Evolutionary conservation across 2,113 vertebrate genomes (phyloP), one percentile per base, ranked within the genome.

Genomic region (Hystrix brachyura): DNA sequence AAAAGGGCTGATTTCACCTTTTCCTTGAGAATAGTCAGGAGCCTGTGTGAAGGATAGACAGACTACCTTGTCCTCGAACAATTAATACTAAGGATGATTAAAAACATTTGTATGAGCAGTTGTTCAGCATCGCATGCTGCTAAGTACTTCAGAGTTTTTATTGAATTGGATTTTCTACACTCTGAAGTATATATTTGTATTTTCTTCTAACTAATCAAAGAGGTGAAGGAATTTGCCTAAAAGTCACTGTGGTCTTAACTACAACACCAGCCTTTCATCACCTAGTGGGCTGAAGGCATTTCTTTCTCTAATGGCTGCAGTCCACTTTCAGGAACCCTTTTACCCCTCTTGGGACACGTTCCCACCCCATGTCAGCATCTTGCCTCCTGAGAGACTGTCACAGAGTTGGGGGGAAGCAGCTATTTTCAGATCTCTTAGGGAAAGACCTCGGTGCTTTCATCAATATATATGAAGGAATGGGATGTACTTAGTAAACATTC

Each of bases 361-460:
- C 32, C 10, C 7, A 53, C 1, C 60, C n/a, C 15, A 15, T 65
- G 60, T 62, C 57, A 85, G 88, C 53, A 64, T 88, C 38, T 71
- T 90, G 62, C 71, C n/a, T 96, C 25, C 64, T 92, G 48, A 90
- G 59, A 87, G 43, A 88, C 19, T 67, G 25, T 90, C 14, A 46
- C 2, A 84, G 59, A 92, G 60, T 91, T 83, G 78, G 17, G 74
- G 46, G 5, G 69, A 27, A 87, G 34, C 29, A 23, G 4, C 51
- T 79, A 76, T 94, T 94, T 96, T 87, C 13, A 60, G 4, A 46
- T 94, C 38, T 67, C 43, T 94, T 95, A 27, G 59, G 76, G 60
- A n/a, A 92, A 78, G 38, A 38, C 38, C 38, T 88, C 67, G 32
- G 10, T 64, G 46, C 19, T 93, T 96, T 92, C 48, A 25, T 29